Percentiles rank a stretch among this genome's conserved stretches.
Conservation (phyloP, 2,888 invertebrate genomes). For the Sesia bembeciformis region DNA sequence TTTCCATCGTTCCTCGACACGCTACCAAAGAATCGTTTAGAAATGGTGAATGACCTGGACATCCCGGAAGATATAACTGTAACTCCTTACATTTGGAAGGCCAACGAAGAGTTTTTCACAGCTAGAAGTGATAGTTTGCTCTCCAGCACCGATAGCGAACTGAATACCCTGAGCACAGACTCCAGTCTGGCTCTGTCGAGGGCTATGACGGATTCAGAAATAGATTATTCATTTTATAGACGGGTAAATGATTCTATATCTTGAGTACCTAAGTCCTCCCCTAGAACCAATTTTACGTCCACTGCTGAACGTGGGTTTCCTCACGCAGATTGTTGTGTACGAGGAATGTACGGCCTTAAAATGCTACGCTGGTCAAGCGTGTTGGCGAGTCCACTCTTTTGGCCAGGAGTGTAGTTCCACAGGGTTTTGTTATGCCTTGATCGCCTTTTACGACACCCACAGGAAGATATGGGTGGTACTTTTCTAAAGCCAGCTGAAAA, state of each 20-base stretch:
- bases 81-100: slow-evolving; percentile 38
- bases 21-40: slow-evolving; percentile 43
- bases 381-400: not conserved
- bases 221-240: slow-evolving; percentile 46
- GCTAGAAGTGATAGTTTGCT: slow-evolving; percentile 29
- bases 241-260: slow-evolving; percentile 26
- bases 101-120: slow-evolving; percentile 27
- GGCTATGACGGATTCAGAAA: slow-evolving; percentile 61
- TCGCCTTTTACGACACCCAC: no score
- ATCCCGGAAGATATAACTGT: slow-evolving; percentile 39
- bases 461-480: no score
- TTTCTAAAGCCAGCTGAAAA: not conserved
- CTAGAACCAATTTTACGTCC: not conserved
- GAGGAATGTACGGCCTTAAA: no score
- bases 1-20: slow-evolving; percentile 39
- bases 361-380: no score
- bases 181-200: slow-evolving; percentile 50
- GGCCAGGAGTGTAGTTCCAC: not conserved
- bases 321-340: no score
- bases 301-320: not conserved
- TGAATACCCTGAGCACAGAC: slow-evolving; percentile 31
- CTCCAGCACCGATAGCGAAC: slow-evolving; percentile 23
- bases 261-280: not conserved
- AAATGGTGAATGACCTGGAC: slow-evolving; percentile 48
- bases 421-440: not conserved